Evolutionary conservation across 2,797 vertebrate genomes (phyloP), one percentile per base, ranked within the genome.

Genomic region (Sebastolobus alascanus): DNA sequence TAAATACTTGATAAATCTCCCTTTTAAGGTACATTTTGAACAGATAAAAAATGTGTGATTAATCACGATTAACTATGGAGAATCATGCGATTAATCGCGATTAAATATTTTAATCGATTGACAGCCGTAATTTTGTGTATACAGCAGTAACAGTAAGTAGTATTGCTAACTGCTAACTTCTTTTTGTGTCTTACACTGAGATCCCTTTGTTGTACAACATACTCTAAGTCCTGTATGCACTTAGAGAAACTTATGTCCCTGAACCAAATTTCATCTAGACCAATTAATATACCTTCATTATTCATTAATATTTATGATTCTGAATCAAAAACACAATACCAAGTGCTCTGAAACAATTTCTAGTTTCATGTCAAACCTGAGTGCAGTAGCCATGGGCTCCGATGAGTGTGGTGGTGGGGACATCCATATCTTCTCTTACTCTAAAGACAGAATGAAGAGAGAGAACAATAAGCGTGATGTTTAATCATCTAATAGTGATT

Each of bases 301-400:
- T 38, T 67, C 4, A 43, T 55, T 25, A 8, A 25, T 4, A 61
- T 25, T 0, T 43, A 22, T 54, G 2, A 75, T 55, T 33, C 7
- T 33, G 16, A 50, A 35, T 35, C 25, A 37, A 1, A 71, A 68
- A 66, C n/a, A 81, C 25, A 58, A 65, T 16, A 52, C 8, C 13
- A 35, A 56, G 18, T 20, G 18, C 29, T 27, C 20, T 40, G 2
- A 69, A 58, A 27, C 7, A 6, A 7, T 22, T 29, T 25, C 0
- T 10, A n/a, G 12, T 66, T 40, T 58, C 1, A 6, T 8, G 3
- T 43, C 90, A 77, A 83, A 99, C 98, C 97, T 99, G 98, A 27
- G 97, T 98, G 84, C 98, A 99, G 90, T 99, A 99, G 74, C 97
- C 97, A 0, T 99, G 97, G 20, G 97, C 97, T 75, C 97, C 98